Conservation (phyloP, 1,140 invertebrate genomes). For the Aphis gossypii region DNA sequence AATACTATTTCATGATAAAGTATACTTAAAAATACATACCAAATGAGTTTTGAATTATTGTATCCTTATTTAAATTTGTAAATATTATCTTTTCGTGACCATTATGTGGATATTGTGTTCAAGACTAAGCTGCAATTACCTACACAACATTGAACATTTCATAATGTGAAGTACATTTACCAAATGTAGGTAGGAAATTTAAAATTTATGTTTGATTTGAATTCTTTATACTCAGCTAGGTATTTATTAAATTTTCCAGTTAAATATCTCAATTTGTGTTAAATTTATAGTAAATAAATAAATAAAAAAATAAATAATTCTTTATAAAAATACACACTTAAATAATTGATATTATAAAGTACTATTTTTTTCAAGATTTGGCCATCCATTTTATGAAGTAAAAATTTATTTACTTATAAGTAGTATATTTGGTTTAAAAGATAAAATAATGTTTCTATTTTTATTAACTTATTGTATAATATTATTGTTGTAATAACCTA, state of each 20-base stretch:
- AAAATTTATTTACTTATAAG: background rate
- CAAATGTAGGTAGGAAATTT: background rate
- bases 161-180: background rate
- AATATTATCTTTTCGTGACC: too few relatives aligned
- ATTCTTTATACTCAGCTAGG: background rate
- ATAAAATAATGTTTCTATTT: background rate
- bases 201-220: too few relatives aligned
- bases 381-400: background rate
- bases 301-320: too few relatives aligned
- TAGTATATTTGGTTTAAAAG: background rate
- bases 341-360: background rate
- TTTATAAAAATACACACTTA: background rate
- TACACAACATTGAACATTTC: too few relatives aligned
- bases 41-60: too few relatives aligned
- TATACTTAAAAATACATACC: too few relatives aligned
- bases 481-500: background rate
- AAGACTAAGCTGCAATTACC: too few relatives aligned
- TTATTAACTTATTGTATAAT: background rate
- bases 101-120: too few relatives aligned
- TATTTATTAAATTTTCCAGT: background rate
- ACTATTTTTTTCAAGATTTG: background rate
- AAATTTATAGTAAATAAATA: background rate
- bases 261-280: background rate
- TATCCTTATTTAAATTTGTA: too few relatives aligned
- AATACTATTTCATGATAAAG: background rate